phyloP scores from a whole-genome alignment of 2,888 invertebrate genomes.

The Idaea dimidiata region DNA sequence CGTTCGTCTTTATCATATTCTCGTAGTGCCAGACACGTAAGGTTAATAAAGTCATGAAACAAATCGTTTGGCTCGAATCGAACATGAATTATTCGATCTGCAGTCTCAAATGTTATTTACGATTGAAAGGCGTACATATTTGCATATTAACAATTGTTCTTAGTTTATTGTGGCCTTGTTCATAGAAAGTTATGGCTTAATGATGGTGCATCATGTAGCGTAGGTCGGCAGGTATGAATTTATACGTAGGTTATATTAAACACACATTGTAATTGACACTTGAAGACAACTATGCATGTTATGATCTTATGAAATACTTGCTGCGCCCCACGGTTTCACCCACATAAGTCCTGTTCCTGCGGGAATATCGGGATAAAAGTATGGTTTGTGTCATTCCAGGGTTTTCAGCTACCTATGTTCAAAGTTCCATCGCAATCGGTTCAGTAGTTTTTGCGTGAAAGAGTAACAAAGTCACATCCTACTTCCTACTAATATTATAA shows the following conservation, averaged over 20 bases:
- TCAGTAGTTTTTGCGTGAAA: no score
- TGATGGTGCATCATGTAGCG: background rate
- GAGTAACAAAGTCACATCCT: no score
- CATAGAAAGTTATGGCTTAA: background rate
- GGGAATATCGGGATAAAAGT: no score
- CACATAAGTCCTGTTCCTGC: no score
- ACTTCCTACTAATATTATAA: no score
- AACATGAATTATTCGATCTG: conserved; percentile 32
- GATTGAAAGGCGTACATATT: conserved; percentile 3
- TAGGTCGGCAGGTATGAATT: background rate
- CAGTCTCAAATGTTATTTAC: conserved; percentile 19
- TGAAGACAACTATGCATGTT: background rate
- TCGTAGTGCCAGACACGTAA: conserved; percentile 1
- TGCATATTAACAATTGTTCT: background rate
- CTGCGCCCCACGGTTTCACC: no score
- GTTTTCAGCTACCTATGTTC: no score
- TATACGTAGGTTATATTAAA: background rate
- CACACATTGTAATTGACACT: background rate
- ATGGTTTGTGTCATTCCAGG: no score
- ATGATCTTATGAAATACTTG: no score
- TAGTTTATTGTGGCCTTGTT: background rate
- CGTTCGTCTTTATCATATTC: background rate
- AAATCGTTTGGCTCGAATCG: conserved; percentile 40
- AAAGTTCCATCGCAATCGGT: no score
- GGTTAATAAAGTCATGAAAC: conserved; percentile 32